Base-by-base conservation (phyloP, 2,888 invertebrate species). In the Periphyllus acericola region DNA sequence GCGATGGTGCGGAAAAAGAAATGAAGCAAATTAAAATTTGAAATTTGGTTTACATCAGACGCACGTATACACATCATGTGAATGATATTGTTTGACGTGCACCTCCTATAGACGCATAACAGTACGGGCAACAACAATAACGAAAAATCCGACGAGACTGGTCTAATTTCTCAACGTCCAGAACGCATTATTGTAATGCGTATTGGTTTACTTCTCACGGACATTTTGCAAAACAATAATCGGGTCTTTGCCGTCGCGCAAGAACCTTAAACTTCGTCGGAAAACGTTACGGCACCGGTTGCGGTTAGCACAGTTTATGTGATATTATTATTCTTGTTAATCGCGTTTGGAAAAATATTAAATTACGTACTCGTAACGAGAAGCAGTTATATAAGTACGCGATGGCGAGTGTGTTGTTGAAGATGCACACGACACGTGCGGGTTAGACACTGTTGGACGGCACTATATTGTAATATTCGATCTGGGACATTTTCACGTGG, bases 141-240 rank as follows among this genome's bases (percentile, higher is more conserved):
- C 71, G 21, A n/a, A 74, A 25, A 52, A 75, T 11, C 21, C 11
- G 19, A 55, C n/a, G 60, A 74, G 75, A 74, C 74, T 74, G 74
- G 55, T 83, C 74, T 60, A 55, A 74, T 83, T 83, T 84, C 76
- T 76, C 84, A 66, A 66, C 84, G 25, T 19, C 60, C 46, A 6
- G 6, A 76, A 76, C 75, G 29, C 74, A 60, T n/a, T 36, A 79
- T 36, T 68, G n/a, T 36, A 36, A 6, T 36, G 9, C 19, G 29
- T 75, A 66, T 66, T n/a, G 66, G 75, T 76, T 83, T 83, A 84
- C 46, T 84, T 84, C 84, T 76, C 84, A 84, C 19, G n/a, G n/a
- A 46, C 76, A 4, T 60, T 74, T 74, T 55, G 55, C 29, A 36
- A 83, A 80, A 55, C 60, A n/a, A n/a, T 83, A 83, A 83, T 84